Conservation (phyloP, 1,140 invertebrate species). For the Drosophila trapezifrons region DNA sequence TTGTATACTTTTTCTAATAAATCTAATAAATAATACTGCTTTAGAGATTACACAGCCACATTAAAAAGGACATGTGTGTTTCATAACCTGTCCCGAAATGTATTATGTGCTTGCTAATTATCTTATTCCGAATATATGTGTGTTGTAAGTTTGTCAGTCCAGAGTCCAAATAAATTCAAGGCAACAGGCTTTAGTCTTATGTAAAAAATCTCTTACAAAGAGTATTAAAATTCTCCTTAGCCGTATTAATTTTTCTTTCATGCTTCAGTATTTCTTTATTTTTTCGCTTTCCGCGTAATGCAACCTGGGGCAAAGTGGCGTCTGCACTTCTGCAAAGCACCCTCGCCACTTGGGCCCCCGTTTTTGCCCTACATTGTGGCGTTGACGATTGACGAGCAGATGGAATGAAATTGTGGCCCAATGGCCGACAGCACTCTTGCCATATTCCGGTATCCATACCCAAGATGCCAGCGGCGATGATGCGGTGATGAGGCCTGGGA, state of each 20-base stretch:
- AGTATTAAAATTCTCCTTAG: neutral
- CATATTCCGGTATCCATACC: constrained; percentile 20
- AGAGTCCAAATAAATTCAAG: no score
- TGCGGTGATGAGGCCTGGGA: constrained; percentile 40
- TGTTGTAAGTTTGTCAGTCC: no score
- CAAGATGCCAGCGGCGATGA: constrained; percentile 27
- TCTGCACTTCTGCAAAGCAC: constrained; percentile 42
- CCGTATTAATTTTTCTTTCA: neutral
- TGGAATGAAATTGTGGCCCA: constrained; percentile 46
- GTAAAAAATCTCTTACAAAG: no score
- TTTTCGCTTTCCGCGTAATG: constrained; percentile 55
- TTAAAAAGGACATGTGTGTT: no score
- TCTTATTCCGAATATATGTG: no score
- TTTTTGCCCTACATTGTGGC: constrained; percentile 2
- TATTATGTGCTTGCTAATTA: no score
- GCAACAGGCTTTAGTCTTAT: no score
- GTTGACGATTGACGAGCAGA: constrained; percentile 62
- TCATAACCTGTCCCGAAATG: no score
- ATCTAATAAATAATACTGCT: no score
- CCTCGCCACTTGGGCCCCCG: neutral
- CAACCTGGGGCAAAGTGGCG: constrained; percentile 55
- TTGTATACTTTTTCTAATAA: no score
- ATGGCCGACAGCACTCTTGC: constrained; percentile 38
- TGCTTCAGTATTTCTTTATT: constrained; percentile 28
- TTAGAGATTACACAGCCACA: no score